Evolutionary conservation across 2,113 vertebrate species (phyloP).

Genomic region (Circaetus cinerascens): DNA sequence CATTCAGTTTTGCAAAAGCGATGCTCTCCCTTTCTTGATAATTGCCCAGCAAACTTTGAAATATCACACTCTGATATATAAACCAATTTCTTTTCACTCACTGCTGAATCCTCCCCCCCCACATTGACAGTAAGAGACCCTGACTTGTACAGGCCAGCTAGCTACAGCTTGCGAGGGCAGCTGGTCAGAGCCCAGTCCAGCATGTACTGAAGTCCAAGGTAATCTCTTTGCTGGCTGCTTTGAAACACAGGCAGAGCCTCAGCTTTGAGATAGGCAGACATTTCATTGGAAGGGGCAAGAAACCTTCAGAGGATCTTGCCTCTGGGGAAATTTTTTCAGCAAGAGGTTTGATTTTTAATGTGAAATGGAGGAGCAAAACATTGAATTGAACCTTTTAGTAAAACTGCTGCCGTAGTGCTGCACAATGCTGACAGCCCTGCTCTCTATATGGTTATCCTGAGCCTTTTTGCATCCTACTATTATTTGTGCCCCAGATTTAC

Average conservation of each 20-base stretch:
- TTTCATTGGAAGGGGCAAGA: neutral
- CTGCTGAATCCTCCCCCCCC: neutral
- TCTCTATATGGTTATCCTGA: neutral
- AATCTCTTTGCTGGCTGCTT: neutral
- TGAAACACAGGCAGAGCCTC: neutral
- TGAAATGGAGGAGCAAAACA: neutral
- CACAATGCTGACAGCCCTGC: neutral
- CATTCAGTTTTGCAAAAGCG: neutral
- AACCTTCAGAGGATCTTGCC: neutral
- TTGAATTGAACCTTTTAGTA: neutral
- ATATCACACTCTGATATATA: neutral
- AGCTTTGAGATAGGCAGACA: neutral
- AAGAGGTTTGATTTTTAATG: neutral
- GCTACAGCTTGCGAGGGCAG: neutral
- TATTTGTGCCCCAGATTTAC: neutral
- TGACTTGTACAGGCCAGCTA: neutral
- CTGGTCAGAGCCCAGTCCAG: neutral
- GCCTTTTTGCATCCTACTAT: neutral
- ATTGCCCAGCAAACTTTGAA: neutral
- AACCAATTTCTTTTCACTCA: neutral
- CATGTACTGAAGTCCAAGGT: neutral
- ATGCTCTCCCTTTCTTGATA: neutral
- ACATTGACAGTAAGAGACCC: accelerated
- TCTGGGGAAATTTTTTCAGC: neutral
- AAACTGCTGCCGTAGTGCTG: neutral